A percentile compares a stretch with the other conserved stretches of the same genome.
Evolutionary conservation across 2,113 vertebrate genomes (phyloP).

Genomic region (Cygnus buccinator): DNA sequence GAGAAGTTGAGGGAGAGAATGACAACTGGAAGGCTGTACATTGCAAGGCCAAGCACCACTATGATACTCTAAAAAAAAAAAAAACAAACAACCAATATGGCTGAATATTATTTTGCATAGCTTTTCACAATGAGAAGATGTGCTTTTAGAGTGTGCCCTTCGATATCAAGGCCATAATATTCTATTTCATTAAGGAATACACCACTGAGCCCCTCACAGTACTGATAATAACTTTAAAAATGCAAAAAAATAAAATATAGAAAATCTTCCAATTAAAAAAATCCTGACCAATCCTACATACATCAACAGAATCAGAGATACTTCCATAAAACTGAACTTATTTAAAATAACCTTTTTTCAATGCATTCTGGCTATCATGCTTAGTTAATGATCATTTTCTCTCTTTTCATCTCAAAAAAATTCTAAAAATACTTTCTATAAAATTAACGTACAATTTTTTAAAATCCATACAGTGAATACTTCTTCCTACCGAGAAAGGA

Average conservation of each 20-base stretch:
- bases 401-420: background rate
- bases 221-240: background rate
- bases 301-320: background rate
- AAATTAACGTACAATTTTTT: background rate
- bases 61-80: background rate
- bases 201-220: background rate
- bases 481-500: background rate
- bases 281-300: background rate
- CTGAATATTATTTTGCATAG: background rate
- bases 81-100: background rate
- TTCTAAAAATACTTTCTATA: background rate
- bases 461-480: background rate
- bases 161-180: background rate
- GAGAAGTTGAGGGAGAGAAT: background rate
- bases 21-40: background rate
- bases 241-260: background rate
- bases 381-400: background rate
- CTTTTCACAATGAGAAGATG: background rate
- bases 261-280: background rate
- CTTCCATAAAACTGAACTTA: background rate
- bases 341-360: background rate
- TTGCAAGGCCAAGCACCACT: background rate
- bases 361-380: background rate
- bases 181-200: background rate
- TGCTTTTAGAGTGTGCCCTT: background rate